A percentile compares a stretch with the other conserved stretches of the same genome.
These are phyloP conservation scores for Nomada lathburiana DNA, from an alignment of 2,888 invertebrate genomes.

Conservation along the genomic window DNA sequence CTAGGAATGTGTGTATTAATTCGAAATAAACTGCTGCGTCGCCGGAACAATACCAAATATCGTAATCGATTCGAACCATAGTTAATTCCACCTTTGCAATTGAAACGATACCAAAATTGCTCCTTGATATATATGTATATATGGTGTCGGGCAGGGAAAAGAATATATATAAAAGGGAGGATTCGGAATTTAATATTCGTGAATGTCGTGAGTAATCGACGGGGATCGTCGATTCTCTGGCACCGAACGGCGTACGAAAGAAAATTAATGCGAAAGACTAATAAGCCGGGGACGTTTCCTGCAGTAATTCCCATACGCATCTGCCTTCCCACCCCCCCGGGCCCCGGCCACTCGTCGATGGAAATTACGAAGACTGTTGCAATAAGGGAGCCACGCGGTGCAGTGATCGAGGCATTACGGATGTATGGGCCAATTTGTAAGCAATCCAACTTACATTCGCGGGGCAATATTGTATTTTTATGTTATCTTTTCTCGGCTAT, in stretches of 20 bases:
- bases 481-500: constrained; percentile 74
- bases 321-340: constrained; percentile 63
- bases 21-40: too few species aligned
- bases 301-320: constrained; percentile 64
- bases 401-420: constrained; percentile 82
- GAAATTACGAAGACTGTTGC: constrained; percentile 75
- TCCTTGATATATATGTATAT: too few species aligned
- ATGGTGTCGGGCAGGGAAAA: not conserved
- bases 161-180: not conserved
- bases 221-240: constrained; percentile 31
- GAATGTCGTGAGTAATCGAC: constrained; percentile 44
- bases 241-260: constrained; percentile 42
- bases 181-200: constrained; percentile 37
- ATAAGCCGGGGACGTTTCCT: constrained; percentile 66
- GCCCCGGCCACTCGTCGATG: constrained; percentile 70
- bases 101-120: too few species aligned
- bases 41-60: too few species aligned
- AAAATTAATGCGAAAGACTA: constrained; percentile 70
- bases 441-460: constrained; percentile 84
- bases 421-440: constrained; percentile 85
- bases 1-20: too few species aligned
- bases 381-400: constrained; percentile 74
- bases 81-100: too few species aligned
- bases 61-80: too few species aligned
- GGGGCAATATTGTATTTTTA: constrained; percentile 83